phyloP scores from a whole-genome alignment of 2,113 vertebrate species.

The Halichoerus grypus region DNA sequence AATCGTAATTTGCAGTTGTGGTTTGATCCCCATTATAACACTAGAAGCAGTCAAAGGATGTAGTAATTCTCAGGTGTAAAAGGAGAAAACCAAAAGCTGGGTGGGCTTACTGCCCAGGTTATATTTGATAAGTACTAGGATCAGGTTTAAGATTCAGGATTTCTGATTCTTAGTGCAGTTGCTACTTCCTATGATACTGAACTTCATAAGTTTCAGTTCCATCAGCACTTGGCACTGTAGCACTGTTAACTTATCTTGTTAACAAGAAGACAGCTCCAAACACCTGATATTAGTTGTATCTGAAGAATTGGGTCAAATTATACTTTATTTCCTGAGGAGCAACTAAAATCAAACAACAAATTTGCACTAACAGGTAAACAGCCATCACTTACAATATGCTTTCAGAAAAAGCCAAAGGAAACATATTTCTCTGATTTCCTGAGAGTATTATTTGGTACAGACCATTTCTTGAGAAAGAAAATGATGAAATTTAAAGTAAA shows the following conservation, averaged over 20 bases:
- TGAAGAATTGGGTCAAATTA: slow-evolving; percentile 8
- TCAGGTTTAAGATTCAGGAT: background rate
- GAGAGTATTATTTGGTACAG: background rate
- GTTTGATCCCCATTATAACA: background rate
- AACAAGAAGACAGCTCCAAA: background rate
- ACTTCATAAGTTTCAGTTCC: background rate
- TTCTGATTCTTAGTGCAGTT: background rate
- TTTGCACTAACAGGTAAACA: slow-evolving; percentile 10
- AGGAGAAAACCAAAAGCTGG: background rate
- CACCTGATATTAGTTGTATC: background rate
- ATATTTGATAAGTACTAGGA: background rate
- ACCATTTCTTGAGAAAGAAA: slow-evolving; percentile 56
- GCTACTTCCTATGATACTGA: background rate
- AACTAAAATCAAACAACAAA: background rate
- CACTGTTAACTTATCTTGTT: background rate
- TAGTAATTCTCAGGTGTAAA: background rate
- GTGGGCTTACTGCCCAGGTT: background rate
- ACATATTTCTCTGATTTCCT: slow-evolving; percentile 38
- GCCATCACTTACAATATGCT: background rate
- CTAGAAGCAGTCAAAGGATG: background rate
- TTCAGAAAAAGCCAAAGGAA: background rate
- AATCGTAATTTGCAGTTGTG: background rate
- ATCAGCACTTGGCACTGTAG: background rate
- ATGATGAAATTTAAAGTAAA: slow-evolving; percentile 56
- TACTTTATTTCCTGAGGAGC: background rate